Base-by-base conservation (phyloP, 2,888 invertebrate species). In the Torymus tubicola region DNA sequence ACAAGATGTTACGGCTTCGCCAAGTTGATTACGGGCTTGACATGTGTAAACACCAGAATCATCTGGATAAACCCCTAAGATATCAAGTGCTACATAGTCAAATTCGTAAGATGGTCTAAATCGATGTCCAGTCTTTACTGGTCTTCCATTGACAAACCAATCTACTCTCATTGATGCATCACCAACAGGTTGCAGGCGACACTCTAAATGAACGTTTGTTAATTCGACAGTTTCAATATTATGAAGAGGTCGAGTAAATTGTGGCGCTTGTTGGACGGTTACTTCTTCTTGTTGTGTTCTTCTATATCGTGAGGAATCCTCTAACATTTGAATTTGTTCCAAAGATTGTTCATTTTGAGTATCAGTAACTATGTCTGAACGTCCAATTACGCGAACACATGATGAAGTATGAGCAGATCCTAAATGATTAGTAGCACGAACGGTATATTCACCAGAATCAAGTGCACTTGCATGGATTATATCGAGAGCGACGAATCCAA, bases 1-100 rank as follows among this genome's bases (percentile, higher is more conserved):
- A 87, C 98, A 97, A 0, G 97, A 96, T 4, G 98, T 98, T 8
- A 97, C 96, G 21, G 98, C 97, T 92, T 98, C 97, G 2, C 99
- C 99, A 50, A 97, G 93, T 88, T 96, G 96, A 90, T 99, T 99
- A 78, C 96, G 95, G 0, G 99, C 99, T 90, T 96, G 96, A 87
- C 98, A 98, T 13, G 97, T 97, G 90, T 99, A 99, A 0, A 98
- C 96, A 18, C 99, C 99, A 8, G 97, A 97, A 91, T 99, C 99
- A 86, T 96, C 96, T n/a, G 99, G 97, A 90, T 98, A 99, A 31
- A 98, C 98, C 87, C 98, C 98, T 24, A 99, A 92, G 71, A 99
- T 94, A 91, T 99, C 99, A 74, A 99, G 93, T 11, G 99, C 98
- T 18, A 99, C 98, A 89, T 98, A 99, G 88, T 98, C 98, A 90